A percentile compares a stretch with the other conserved stretches of the same genome.
Evolutionary conservation across 2,113 vertebrate species (phyloP).

Genomic region (Opisthocomus hoazin): DNA sequence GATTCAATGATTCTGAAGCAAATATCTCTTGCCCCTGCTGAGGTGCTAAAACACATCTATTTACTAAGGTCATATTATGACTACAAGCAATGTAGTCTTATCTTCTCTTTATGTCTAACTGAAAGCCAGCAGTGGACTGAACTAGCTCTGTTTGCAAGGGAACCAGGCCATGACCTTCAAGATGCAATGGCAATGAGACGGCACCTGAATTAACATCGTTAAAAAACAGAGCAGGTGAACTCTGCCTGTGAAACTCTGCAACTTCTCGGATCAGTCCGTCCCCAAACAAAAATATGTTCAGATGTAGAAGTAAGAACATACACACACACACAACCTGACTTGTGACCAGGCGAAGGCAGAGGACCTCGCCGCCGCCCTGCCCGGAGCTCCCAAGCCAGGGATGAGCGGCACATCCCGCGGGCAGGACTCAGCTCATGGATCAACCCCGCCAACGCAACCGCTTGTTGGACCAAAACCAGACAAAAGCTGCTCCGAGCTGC

Average conservation of each 20-base stretch:
- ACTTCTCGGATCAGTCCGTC: not conserved
- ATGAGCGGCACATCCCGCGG: not conserved
- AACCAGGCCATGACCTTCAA: not conserved
- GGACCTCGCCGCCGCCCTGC: not conserved
- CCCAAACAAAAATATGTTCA: not conserved
- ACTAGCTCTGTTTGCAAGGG: not conserved
- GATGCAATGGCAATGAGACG: not conserved
- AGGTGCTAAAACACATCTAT: not conserved
- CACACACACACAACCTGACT: too few relatives aligned
- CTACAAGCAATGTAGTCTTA: not conserved
- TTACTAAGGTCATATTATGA: not conserved
- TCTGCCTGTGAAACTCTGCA: not conserved
- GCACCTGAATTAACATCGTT: not conserved
- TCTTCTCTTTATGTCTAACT: not conserved
- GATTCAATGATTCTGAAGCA: too few relatives aligned
- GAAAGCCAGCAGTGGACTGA: not conserved
- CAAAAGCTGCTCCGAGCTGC: not conserved
- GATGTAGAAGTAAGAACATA: not conserved
- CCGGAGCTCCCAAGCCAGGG: not conserved
- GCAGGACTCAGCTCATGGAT: not conserved
- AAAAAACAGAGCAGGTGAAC: not conserved
- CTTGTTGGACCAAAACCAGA: not conserved
- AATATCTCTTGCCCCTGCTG: not conserved
- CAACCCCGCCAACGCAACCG: not conserved
- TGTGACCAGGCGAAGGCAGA: not conserved